Conservation (phyloP, 2,888 invertebrate species). For the Philonicus albiceps region DNA sequence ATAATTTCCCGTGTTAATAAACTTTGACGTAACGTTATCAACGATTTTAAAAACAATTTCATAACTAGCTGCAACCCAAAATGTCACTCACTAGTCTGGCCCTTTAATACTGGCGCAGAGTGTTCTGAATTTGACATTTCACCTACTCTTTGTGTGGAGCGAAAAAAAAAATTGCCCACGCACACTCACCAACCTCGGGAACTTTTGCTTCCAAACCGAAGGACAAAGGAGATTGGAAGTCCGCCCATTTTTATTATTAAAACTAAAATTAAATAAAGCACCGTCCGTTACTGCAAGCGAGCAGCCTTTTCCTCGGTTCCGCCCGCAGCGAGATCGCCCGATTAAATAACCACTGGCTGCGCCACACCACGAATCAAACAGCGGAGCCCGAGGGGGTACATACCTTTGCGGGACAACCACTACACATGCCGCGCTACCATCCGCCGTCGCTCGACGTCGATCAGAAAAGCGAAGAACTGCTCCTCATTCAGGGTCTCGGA, state of each 20-base stretch:
- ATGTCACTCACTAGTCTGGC: background rate
- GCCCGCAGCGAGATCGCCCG: background rate
- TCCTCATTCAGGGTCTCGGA: constrained; percentile 9
- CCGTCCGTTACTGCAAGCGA: background rate
- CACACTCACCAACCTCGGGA: background rate
- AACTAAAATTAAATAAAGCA: background rate
- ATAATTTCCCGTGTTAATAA: background rate
- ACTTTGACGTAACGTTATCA: background rate
- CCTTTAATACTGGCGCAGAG: background rate
- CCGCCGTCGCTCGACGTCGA: constrained; percentile 4
- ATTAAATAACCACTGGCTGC: constrained; percentile 20
- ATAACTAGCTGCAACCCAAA: background rate
- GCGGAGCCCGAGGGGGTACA: constrained; percentile 15
- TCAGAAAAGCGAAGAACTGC: background rate
- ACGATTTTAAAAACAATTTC: background rate
- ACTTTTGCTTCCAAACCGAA: constrained; percentile 43
- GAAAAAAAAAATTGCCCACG: constrained; percentile 23
- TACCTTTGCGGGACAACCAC: constrained; percentile 44
- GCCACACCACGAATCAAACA: background rate
- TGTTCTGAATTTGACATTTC: constrained; percentile 15
- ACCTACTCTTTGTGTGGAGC: constrained; percentile 22
- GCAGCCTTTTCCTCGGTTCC: background rate
- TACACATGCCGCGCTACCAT: constrained; percentile 40
- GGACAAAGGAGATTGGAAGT: constrained; percentile 50
- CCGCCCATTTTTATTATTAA: constrained; percentile 46